phyloP scores from a whole-genome alignment of 2,797 vertebrate genomes.

The Spinus olivaceus region DNA sequence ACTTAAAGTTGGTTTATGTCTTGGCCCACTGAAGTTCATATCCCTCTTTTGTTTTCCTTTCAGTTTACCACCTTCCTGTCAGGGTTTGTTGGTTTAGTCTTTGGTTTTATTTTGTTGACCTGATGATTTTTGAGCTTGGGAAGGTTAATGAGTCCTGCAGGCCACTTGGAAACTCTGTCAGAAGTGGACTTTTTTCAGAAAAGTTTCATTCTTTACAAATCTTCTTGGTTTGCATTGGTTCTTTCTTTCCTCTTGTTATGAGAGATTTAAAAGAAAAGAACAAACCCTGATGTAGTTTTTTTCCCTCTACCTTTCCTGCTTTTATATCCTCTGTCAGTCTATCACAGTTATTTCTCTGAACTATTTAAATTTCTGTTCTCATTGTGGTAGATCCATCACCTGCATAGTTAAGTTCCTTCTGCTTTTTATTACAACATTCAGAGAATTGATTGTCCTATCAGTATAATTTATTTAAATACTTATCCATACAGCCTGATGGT shows the following conservation, averaged over 20 bases:
- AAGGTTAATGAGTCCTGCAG: background rate
- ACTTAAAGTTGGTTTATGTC: background rate
- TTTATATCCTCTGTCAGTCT: background rate
- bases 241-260: background rate
- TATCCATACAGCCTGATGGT: background rate
- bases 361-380: background rate
- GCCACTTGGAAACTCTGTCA: background rate
- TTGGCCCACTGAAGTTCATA: background rate
- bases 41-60: background rate
- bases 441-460: background rate
- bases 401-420: background rate
- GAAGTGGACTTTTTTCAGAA: background rate
- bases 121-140: background rate
- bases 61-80: background rate
- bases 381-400: background rate
- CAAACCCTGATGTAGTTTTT: background rate
- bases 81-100: background rate
- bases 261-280: background rate
- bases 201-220: background rate
- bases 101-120: background rate
- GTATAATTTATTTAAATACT: slow-evolving; percentile 23
- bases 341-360: background rate
- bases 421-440: background rate
- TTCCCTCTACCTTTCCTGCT: background rate
- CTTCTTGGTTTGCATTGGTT: background rate